Evolutionary conservation across 2,797 vertebrate species (phyloP).

Genomic region (Gymnothorax javanicus): DNA sequence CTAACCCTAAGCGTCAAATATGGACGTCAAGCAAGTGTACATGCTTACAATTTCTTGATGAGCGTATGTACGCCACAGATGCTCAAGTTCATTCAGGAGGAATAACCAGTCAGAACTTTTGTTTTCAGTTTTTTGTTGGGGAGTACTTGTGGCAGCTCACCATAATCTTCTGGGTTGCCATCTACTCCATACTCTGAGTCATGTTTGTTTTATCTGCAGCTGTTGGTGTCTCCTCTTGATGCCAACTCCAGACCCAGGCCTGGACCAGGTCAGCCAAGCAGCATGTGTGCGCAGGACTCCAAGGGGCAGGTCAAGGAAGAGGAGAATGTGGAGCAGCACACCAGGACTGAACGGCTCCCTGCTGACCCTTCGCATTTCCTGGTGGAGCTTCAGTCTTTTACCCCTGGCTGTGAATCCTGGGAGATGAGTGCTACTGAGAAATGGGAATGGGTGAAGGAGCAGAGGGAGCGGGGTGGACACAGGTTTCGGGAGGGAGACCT

Average conservation of each 20-base stretch:
- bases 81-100: no score
- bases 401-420: slow-evolving; percentile 79
- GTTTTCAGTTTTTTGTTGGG: no score
- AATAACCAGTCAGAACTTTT: no score
- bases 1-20: no score
- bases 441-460: slow-evolving; percentile 72
- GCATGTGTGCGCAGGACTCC: not conserved
- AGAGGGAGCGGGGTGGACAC: slow-evolving; percentile 76
- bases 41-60: no score
- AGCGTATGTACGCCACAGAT: no score
- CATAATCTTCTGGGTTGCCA: not conserved
- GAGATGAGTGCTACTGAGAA: slow-evolving; percentile 76
- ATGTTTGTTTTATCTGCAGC: slow-evolving; percentile 48
- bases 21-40: no score
- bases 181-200: not conserved
- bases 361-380: slow-evolving; percentile 43
- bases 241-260: slow-evolving; percentile 30
- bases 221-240: slow-evolving; percentile 55
- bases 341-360: slow-evolving; percentile 37
- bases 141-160: no score
- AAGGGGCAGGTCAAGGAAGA: not conserved
- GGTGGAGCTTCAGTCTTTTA: slow-evolving; percentile 78
- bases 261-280: slow-evolving; percentile 16
- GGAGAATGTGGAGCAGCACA: not conserved
- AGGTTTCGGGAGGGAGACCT: slow-evolving; percentile 79